Evolutionary conservation across 1,140 invertebrate genomes (phyloP).

Genomic region (Achroia grisella): DNA sequence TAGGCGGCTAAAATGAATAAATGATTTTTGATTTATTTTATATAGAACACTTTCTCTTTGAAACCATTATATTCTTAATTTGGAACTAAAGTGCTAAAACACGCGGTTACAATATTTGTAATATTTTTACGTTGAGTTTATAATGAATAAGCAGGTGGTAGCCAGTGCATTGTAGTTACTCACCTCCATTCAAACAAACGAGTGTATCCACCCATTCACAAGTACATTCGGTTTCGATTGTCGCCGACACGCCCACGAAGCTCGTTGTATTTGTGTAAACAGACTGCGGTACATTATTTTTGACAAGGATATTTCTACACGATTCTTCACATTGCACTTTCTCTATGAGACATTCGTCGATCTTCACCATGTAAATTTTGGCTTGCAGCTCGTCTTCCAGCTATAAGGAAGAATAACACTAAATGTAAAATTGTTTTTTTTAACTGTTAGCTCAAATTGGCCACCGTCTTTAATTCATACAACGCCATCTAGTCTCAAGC

Average conservation of each 20-base stretch:
- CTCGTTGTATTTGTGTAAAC: conserved; percentile 93
- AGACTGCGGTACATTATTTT: conserved; percentile 80
- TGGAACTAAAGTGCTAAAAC: no score
- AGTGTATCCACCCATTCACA: conserved; percentile 74
- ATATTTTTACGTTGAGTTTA: no score
- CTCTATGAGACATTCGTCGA: conserved; percentile 90
- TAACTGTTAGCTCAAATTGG: no score
- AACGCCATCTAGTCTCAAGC: no score
- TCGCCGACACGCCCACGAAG: conserved; percentile 90
- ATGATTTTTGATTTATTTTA: no score
- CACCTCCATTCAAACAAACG: conserved; percentile 83
- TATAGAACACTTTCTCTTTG: no score
- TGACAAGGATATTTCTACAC: conserved; percentile 82
- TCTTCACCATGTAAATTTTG: conserved; percentile 87
- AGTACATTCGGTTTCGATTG: conserved; percentile 83
- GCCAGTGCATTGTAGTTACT: conserved; percentile 1
- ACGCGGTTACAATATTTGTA: no score
- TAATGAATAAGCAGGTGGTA: no score
- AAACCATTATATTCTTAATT: no score
- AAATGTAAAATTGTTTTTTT: no score
- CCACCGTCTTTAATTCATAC: no score
- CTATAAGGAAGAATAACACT: conserved; percentile 40
- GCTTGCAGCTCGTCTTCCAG: conserved; percentile 82
- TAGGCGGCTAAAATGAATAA: no score
- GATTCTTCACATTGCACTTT: conserved; percentile 81